Conservation (phyloP, 2,113 vertebrate species). For the Proteles cristata region DNA sequence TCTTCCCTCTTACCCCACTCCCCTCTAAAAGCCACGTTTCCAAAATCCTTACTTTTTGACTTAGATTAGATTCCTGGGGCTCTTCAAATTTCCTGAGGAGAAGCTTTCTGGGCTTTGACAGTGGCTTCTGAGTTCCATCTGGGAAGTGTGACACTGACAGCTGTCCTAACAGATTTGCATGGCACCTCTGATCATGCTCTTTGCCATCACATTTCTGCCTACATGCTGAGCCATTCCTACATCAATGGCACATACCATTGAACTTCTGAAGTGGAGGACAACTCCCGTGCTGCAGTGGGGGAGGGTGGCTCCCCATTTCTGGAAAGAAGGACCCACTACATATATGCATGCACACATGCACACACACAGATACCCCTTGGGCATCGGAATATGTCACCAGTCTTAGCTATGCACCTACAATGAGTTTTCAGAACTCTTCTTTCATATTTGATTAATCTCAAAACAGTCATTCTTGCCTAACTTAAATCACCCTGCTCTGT, state of each 20-base stretch:
- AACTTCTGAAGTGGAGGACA: not conserved
- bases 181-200: not conserved
- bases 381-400: not conserved
- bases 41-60: not conserved
- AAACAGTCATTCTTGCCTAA: not conserved
- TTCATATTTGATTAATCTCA: not conserved
- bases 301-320: not conserved
- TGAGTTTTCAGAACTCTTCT: not conserved
- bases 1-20: not conserved
- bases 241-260: not conserved
- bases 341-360: rapidly evolving
- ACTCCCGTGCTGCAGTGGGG: not conserved
- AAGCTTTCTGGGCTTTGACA: not conserved
- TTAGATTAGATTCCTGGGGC: not conserved
- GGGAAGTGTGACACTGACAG: not conserved
- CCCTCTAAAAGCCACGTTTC: not conserved
- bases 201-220: not conserved
- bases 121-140: not conserved
- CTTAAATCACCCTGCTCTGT: not conserved
- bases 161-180: not conserved
- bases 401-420: not conserved
- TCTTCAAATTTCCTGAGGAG: not conserved
- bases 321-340: not conserved
- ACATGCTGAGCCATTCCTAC: not conserved
- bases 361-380: not conserved